Percentiles rank a stretch among this genome's conserved stretches.
phyloP scores from a whole-genome alignment of 2,888 invertebrate species.

The Nomada flava region DNA sequence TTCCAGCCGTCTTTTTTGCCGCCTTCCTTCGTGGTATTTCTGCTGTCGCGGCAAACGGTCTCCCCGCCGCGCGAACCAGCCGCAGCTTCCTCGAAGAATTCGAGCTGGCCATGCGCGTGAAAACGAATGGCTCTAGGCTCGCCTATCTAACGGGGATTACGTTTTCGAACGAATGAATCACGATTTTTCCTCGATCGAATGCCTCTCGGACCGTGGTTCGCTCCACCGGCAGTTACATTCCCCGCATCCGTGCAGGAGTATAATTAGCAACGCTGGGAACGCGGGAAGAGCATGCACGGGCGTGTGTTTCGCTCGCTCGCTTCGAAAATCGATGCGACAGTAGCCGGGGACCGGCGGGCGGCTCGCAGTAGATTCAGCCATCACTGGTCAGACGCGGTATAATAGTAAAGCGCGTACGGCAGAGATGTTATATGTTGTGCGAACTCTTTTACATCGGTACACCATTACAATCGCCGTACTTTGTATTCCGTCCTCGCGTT shows the following conservation, averaged over 20 bases:
- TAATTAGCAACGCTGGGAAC: slow-evolving; percentile 56
- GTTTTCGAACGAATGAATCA: slow-evolving; percentile 60
- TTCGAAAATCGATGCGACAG: slow-evolving; percentile 38
- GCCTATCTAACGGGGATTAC: slow-evolving; percentile 49
- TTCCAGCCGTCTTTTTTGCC: slow-evolving; percentile 54
- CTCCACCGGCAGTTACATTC: slow-evolving; percentile 33
- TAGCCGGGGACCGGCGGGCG: neutral
- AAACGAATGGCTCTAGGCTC: slow-evolving; percentile 47
- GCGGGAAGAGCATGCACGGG: slow-evolving; percentile 35
- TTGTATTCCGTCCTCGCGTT: too few relatives aligned
- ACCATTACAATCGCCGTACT: too few relatives aligned
- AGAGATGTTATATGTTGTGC: neutral
- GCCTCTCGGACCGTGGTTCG: slow-evolving; percentile 4
- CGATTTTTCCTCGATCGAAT: slow-evolving; percentile 47
- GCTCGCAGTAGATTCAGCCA: slow-evolving; percentile 32
- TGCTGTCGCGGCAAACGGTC: slow-evolving; percentile 54
- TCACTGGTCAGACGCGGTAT: neutral
- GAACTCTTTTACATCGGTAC: neutral
- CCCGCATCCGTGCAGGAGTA: slow-evolving; percentile 43
- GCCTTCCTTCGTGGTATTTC: slow-evolving; percentile 45
- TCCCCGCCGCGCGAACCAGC: slow-evolving; percentile 19
- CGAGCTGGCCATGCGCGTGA: slow-evolving; percentile 29
- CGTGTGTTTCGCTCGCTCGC: slow-evolving; percentile 23
- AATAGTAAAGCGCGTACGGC: neutral
- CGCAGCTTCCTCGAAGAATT: slow-evolving; percentile 42